Percentiles rank a stretch among this genome's conserved stretches.
phyloP scores from a whole-genome alignment of 1,140 invertebrate species.

The Microplitis demolitor region DNA sequence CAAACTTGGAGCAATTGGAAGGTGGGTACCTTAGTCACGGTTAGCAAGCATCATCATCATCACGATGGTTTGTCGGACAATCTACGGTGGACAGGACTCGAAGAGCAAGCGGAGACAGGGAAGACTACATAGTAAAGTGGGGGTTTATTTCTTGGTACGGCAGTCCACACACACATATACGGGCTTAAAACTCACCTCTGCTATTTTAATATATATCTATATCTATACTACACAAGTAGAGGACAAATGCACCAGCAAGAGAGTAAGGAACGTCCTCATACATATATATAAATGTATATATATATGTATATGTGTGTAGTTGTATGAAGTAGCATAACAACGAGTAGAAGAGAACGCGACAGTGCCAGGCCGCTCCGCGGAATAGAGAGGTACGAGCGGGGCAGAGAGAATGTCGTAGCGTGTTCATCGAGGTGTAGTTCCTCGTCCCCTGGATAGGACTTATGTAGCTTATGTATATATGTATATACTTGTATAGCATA shows the following conservation, averaged over 20 bases:
- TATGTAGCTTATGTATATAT: constrained; percentile 23
- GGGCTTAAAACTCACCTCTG: neutral
- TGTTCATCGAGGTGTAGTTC: constrained; percentile 62
- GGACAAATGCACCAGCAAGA: neutral
- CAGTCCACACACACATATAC: neutral
- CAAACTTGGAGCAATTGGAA: constrained; percentile 36
- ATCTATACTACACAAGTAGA: too few relatives aligned
- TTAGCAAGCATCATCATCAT: constrained; percentile 43
- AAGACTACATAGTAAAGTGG: constrained; percentile 13
- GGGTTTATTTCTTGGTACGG: constrained; percentile 33
- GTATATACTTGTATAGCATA: too few relatives aligned
- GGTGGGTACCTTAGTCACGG: constrained; percentile 54
- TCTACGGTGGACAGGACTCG: constrained; percentile 34
- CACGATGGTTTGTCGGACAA: constrained; percentile 44
- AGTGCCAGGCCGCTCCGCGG: constrained; percentile 33
- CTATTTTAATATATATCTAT: too few relatives aligned
- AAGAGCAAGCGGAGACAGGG: constrained; percentile 17
- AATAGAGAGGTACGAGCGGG: constrained; percentile 43
- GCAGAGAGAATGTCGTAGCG: constrained; percentile 55
- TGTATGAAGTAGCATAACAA: neutral
- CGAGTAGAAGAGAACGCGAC: constrained; percentile 41
- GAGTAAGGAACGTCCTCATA: neutral
- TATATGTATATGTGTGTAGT: neutral
- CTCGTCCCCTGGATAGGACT: constrained; percentile 54
- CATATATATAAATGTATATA: neutral